phyloP scores from a whole-genome alignment of 1,140 invertebrate genomes.

The Campoletis sonorensis region DNA sequence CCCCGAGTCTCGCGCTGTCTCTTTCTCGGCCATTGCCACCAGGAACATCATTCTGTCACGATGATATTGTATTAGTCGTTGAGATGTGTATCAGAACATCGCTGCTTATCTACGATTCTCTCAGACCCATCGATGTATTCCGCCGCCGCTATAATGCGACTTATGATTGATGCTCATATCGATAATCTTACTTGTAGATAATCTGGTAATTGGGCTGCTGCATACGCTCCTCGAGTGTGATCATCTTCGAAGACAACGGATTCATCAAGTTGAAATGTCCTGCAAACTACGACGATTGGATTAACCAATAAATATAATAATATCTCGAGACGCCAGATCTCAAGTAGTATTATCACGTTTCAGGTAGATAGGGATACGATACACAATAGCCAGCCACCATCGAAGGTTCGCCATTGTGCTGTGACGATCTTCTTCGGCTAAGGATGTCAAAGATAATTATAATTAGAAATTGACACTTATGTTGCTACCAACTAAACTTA shows the following conservation, averaged over 20 bases:
- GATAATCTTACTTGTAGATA: background rate
- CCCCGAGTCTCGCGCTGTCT: background rate
- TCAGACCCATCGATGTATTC: background rate
- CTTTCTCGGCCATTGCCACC: background rate
- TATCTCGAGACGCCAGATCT: background rate
- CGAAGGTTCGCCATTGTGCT: too few species aligned
- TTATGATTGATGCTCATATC: background rate
- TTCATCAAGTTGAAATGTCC: background rate
- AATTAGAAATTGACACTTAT: too few species aligned
- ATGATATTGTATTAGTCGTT: slow-evolving; percentile 1
- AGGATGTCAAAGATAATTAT: too few species aligned
- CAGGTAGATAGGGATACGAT: background rate
- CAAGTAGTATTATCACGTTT: background rate
- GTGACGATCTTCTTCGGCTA: too few species aligned
- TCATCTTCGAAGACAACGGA: background rate
- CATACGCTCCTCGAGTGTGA: background rate
- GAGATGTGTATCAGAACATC: background rate
- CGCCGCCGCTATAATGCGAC: background rate
- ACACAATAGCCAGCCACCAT: too few species aligned
- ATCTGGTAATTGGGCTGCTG: background rate
- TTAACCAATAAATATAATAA: background rate
- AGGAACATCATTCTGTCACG: background rate
- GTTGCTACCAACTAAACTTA: too few species aligned
- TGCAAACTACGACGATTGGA: background rate
- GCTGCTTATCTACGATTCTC: background rate